phyloP scores from a whole-genome alignment of 2,113 vertebrate genomes.

The Leptocoma aspasia region DNA sequence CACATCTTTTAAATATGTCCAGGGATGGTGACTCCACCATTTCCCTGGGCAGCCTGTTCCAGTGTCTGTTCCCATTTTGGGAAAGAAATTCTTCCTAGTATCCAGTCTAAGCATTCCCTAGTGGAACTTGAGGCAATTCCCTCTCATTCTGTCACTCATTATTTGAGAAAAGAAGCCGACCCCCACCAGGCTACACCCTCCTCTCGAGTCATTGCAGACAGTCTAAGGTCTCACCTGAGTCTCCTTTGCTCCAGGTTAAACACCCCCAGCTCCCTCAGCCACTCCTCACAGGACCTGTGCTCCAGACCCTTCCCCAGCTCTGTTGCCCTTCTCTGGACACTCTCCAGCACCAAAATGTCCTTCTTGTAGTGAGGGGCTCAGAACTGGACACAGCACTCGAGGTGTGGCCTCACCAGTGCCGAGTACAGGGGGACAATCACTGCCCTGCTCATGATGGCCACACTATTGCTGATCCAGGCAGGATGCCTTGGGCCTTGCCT shows the following conservation, averaged over 20 bases:
- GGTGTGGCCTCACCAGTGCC: background rate
- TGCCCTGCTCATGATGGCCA: background rate
- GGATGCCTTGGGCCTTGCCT: background rate
- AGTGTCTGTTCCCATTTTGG: background rate
- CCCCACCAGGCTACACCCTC: no score
- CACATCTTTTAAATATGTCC: background rate
- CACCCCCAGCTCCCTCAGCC: background rate
- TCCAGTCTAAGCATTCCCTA: background rate
- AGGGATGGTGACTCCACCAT: background rate
- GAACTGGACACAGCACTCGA: rapidly evolving
- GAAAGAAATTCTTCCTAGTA: background rate
- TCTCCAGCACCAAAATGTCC: rapidly evolving
- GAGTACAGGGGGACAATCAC: rapidly evolving
- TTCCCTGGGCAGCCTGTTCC: background rate
- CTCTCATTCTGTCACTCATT: background rate
- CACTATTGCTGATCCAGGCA: background rate
- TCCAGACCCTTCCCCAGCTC: background rate
- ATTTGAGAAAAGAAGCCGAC: rapidly evolving
- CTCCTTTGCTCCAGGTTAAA: background rate
- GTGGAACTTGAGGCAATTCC: background rate
- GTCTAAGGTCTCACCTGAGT: rapidly evolving
- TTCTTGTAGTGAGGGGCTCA: rapidly evolving
- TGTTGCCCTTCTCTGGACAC: rapidly evolving
- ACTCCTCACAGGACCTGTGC: background rate
- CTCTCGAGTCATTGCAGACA: background rate